These are phyloP conservation scores for Larimichthys crocea DNA, from an alignment of 2,113 vertebrate genomes.

Conservation along the genomic window DNA sequence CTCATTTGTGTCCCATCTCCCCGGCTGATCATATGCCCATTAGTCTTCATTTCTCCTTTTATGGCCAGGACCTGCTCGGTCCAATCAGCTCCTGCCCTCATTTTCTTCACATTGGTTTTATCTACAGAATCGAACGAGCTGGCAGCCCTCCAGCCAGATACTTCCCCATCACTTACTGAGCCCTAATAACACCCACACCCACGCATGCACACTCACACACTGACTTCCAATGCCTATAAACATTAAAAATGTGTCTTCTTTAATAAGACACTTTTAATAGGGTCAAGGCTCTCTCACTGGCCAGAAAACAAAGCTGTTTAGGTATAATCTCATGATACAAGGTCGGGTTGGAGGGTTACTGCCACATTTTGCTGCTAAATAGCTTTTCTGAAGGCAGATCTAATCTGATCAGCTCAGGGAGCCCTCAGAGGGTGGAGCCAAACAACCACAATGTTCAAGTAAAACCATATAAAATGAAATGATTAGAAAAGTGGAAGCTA, in stretches of 20 bases:
- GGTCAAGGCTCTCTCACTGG: not conserved
- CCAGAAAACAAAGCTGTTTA: not conserved
- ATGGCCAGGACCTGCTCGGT: slow-evolving; percentile 49
- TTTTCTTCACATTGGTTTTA: slow-evolving; percentile 74
- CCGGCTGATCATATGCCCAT: slow-evolving; percentile 72
- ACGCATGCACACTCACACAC: not conserved
- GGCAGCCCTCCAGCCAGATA: slow-evolving; percentile 60
- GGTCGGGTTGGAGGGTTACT: too few relatives aligned
- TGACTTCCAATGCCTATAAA: not conserved
- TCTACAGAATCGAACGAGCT: slow-evolving; percentile 64
- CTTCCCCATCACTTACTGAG: slow-evolving; percentile 59
- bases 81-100: slow-evolving; percentile 64
- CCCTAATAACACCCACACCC: slow-evolving; percentile 3
- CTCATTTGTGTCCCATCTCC: slow-evolving; percentile 73
- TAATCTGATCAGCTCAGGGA: too few relatives aligned
- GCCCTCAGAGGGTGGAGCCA: not conserved
- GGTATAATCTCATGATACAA: not conserved
- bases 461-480: too few relatives aligned
- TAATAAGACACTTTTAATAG: not conserved
- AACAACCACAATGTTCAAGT: too few relatives aligned
- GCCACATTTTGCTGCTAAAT: too few relatives aligned
- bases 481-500: too few relatives aligned
- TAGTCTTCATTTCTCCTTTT: slow-evolving; percentile 76
- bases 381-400: too few relatives aligned
- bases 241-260: slow-evolving; percentile 1